Evolutionary conservation across 37 sponge, comb jelly and placozoan genomes (phyloP).

Genomic region (Haliclona indistincta): DNA sequence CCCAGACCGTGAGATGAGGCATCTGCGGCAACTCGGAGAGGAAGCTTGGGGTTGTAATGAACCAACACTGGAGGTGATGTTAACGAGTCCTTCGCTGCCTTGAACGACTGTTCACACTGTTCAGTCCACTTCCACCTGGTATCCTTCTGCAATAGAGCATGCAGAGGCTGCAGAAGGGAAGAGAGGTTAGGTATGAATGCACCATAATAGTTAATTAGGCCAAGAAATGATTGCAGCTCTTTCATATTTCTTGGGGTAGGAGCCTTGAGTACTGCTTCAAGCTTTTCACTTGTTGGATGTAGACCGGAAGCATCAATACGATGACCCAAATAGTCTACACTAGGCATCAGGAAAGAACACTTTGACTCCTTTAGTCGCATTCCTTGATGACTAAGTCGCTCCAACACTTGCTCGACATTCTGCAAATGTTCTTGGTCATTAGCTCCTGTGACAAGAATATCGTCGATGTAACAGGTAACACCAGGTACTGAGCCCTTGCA

Average conservation of each 20-base stretch:
- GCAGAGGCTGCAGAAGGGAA: slow-evolving; percentile 18
- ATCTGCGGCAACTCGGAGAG: slow-evolving; percentile 25
- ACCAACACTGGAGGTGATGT: slow-evolving; percentile 16
- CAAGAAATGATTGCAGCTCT: slow-evolving; percentile 18
- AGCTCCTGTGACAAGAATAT: slow-evolving; percentile 26
- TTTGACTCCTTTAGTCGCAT: slow-evolving; percentile 19
- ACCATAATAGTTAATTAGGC: slow-evolving; percentile 35
- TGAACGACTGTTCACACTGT: slow-evolving; percentile 6
- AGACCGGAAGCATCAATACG: slow-evolving; percentile 9
- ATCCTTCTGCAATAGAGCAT: slow-evolving; percentile 9
- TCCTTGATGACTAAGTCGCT: slow-evolving; percentile 7
- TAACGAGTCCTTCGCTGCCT: slow-evolving; percentile 3
- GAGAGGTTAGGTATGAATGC: slow-evolving; percentile 27
- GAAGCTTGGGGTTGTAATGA: slow-evolving; percentile 33
- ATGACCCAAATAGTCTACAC: slow-evolving; percentile 37
- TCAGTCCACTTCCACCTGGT: slow-evolving; percentile 26
- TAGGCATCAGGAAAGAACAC: slow-evolving; percentile 9
- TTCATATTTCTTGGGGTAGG: slow-evolving; percentile 19
- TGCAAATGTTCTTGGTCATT: slow-evolving; percentile 8
- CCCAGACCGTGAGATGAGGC: slow-evolving; percentile 48
- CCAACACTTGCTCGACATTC: slow-evolving; percentile 14
- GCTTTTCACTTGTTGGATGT: slow-evolving; percentile 13
- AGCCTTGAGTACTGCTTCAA: slow-evolving; percentile 13
- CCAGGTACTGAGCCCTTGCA: too few relatives aligned
- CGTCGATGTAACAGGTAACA: slow-evolving; percentile 36